These are phyloP conservation scores for Epinephelus malabaricus DNA, from an alignment of 2,797 vertebrate species.

Conservation along the genomic window DNA sequence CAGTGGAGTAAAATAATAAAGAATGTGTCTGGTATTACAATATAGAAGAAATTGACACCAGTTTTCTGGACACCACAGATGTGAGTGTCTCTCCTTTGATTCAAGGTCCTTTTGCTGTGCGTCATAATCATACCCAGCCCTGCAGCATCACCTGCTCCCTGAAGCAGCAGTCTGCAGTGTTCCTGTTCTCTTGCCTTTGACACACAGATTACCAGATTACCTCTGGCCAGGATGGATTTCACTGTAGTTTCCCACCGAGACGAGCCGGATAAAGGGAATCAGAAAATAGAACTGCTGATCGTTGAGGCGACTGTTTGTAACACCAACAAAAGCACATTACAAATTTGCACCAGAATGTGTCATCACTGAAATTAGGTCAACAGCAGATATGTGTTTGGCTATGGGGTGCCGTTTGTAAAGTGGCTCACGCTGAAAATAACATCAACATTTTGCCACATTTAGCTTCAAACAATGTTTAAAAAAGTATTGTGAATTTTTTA, in stretches of 20 bases:
- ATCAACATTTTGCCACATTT: too few species aligned
- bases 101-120: background rate
- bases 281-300: too few species aligned
- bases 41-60: background rate
- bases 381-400: too few species aligned
- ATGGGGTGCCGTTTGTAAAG: too few species aligned
- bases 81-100: background rate
- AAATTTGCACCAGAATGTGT: too few species aligned
- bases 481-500: too few species aligned
- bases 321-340: too few species aligned
- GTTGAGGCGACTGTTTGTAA: too few species aligned
- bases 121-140: background rate
- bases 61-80: background rate
- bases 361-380: too few species aligned
- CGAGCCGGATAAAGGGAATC: too few species aligned
- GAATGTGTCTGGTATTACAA: background rate
- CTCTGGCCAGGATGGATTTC: background rate
- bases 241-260: background rate
- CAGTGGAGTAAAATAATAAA: background rate
- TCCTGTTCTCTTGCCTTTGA: background rate
- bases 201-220: slow-evolving; percentile 9
- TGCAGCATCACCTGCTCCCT: background rate
- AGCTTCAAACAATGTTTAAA: too few species aligned
- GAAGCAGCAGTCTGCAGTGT: background rate
- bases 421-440: too few species aligned